Conservation (phyloP, 2,888 invertebrate species). For the Scaptomyza parva region DNA sequence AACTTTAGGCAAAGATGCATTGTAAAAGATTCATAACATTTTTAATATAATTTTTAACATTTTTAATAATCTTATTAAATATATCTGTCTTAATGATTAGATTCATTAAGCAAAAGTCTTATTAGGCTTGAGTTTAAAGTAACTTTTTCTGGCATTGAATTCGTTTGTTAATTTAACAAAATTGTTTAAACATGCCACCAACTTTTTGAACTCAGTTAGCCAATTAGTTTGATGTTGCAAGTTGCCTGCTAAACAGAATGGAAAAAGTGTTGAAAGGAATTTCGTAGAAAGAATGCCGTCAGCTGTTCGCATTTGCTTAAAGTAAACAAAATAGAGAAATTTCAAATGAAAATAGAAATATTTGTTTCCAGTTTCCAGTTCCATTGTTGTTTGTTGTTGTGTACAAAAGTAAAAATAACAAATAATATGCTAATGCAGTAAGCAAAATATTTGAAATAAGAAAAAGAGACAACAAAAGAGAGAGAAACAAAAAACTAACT, state of each 20-base stretch:
- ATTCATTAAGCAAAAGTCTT: not conserved
- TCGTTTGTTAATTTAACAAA: not conserved
- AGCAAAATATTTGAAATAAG: not conserved
- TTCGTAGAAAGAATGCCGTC: not conserved
- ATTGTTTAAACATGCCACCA: not conserved
- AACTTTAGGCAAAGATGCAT: too few species aligned
- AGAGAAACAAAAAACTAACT: not conserved
- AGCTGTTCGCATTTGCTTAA: not conserved
- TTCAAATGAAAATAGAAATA: not conserved
- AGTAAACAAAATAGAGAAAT: not conserved
- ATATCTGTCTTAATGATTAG: not conserved
- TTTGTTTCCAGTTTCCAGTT: conserved; percentile 1
- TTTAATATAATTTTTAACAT: too few species aligned
- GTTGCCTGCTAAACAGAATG: not conserved
- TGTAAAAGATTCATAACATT: too few species aligned
- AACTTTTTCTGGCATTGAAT: not conserved
- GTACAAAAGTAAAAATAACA: not conserved
- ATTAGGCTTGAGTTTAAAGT: not conserved
- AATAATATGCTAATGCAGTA: conserved; percentile 18
- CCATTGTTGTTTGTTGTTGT: not conserved
- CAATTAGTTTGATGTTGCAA: too few species aligned
- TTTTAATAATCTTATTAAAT: not conserved
- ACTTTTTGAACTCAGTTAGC: conserved; percentile 1
- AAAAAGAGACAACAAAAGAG: not conserved
- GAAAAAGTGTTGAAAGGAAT: conserved; percentile 5